These are phyloP conservation scores for Sphyrna mokarran DNA, from an alignment of 2,113 vertebrate genomes.

Conservation along the genomic window DNA sequence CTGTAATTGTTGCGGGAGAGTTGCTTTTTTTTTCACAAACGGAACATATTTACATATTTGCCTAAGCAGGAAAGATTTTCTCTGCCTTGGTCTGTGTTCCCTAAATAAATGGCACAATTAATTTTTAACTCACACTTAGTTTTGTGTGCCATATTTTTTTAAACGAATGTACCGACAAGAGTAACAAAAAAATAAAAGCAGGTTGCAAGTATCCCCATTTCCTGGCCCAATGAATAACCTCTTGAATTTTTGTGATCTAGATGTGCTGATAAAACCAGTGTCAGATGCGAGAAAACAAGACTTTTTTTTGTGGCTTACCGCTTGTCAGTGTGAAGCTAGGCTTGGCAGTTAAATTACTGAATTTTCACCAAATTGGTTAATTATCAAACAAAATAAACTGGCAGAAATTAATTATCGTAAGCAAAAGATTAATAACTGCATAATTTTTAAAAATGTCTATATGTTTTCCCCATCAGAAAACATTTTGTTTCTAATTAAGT, in stretches of 20 bases:
- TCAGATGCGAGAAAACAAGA: constrained; percentile 73
- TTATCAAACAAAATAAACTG: not conserved
- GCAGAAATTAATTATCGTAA: not conserved
- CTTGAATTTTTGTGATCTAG: constrained; percentile 98
- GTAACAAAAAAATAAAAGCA: constrained; percentile 39
- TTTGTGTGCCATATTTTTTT: constrained; percentile 82
- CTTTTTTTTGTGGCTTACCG: constrained; percentile 69
- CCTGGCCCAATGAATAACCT: constrained; percentile 94
- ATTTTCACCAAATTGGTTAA: constrained; percentile 52
- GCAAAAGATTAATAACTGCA: not conserved
- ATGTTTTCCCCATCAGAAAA: not conserved
- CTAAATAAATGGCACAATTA: constrained; percentile 73
- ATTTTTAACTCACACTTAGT: constrained; percentile 67
- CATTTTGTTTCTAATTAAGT: not conserved
- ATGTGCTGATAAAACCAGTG: constrained; percentile 79
- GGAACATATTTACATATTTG: constrained; percentile 75
- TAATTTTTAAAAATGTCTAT: not conserved
- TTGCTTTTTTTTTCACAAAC: constrained; percentile 81
- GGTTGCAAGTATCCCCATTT: constrained; percentile 90
- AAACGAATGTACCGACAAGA: constrained; percentile 86
- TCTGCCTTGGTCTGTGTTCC: constrained; percentile 71
- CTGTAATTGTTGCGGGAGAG: constrained; percentile 74
- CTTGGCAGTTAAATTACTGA: constrained; percentile 76
- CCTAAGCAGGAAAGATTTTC: constrained; percentile 77
- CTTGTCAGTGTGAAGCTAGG: constrained; percentile 75